Conservation (phyloP, 2,797 vertebrate species). For the Pangasius djambal region DNA sequence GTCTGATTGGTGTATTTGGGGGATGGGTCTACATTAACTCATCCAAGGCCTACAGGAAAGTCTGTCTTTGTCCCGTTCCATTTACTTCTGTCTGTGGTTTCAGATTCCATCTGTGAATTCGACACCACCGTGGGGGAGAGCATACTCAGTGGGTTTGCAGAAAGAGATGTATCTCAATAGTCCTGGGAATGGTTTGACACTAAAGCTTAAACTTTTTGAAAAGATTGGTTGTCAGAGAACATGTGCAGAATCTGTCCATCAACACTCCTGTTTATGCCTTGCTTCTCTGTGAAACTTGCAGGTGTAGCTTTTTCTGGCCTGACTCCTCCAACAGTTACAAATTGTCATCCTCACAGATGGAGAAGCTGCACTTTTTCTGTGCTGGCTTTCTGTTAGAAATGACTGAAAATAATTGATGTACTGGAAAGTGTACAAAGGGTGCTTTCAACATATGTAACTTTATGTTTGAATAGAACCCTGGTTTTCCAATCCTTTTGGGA, state of each 20-base stretch:
- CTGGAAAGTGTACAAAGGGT: background rate
- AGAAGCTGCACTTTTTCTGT: background rate
- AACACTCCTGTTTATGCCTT: background rate
- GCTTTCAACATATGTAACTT: background rate
- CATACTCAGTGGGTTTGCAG: constrained; percentile 15
- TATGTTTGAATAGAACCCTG: background rate
- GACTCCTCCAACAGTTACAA: background rate
- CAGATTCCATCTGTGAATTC: constrained; percentile 28
- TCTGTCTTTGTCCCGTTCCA: constrained; percentile 3
- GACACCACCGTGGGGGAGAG: constrained; percentile 11
- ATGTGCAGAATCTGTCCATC: background rate
- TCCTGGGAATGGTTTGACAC: constrained; percentile 1
- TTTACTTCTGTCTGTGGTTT: constrained; percentile 25
- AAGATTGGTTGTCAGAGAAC: background rate
- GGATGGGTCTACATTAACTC: constrained; percentile 46
- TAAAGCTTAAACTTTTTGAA: constrained; percentile 7
- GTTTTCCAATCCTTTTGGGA: too few species aligned
- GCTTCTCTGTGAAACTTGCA: background rate
- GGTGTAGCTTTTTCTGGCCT: background rate
- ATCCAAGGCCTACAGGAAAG: constrained; percentile 45
- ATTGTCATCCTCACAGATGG: background rate
- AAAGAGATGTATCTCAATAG: constrained; percentile 30
- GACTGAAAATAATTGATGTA: background rate
- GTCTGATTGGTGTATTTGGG: constrained; percentile 22
- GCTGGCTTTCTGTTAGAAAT: background rate